Evolutionary conservation across 2,113 vertebrate genomes (phyloP).

Genomic region (Salminus brasiliensis): DNA sequence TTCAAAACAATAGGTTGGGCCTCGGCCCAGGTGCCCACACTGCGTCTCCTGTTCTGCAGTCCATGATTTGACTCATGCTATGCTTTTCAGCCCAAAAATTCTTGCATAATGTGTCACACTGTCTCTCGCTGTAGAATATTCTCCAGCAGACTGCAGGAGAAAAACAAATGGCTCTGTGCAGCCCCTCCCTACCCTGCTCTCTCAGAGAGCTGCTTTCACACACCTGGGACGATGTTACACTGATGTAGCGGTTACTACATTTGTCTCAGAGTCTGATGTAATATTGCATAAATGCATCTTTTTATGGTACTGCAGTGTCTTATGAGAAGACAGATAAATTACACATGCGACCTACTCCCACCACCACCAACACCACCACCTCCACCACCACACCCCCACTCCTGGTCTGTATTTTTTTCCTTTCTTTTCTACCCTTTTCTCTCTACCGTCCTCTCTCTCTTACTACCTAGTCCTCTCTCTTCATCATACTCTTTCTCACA

Average conservation of each 20-base stretch:
- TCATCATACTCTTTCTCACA: background rate
- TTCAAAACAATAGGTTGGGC: background rate
- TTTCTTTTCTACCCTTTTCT: background rate
- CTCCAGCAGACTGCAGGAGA: background rate
- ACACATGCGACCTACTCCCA: slow-evolving; percentile 12
- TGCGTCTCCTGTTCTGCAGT: background rate
- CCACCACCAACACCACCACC: background rate
- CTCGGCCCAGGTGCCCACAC: background rate
- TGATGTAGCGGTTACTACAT: slow-evolving; percentile 39
- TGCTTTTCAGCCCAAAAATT: background rate
- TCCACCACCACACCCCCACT: background rate
- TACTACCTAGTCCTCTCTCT: background rate
- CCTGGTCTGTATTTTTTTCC: background rate
- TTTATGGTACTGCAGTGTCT: slow-evolving; percentile 22
- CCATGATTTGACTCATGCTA: background rate
- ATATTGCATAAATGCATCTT: slow-evolving; percentile 43
- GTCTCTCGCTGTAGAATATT: slow-evolving; percentile 11
- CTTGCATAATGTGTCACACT: slow-evolving; percentile 26
- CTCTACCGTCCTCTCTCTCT: background rate
- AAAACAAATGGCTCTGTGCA: background rate
- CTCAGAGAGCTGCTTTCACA: slow-evolving; percentile 8
- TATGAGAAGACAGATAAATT: slow-evolving; percentile 39
- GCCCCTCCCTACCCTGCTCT: background rate
- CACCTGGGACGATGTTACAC: slow-evolving; percentile 41
- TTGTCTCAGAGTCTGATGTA: slow-evolving; percentile 44